A percentile compares a stretch with the other conserved stretches of the same genome.
phyloP scores from a whole-genome alignment of 2,113 vertebrate species.

The Seriola rivoliana region DNA sequence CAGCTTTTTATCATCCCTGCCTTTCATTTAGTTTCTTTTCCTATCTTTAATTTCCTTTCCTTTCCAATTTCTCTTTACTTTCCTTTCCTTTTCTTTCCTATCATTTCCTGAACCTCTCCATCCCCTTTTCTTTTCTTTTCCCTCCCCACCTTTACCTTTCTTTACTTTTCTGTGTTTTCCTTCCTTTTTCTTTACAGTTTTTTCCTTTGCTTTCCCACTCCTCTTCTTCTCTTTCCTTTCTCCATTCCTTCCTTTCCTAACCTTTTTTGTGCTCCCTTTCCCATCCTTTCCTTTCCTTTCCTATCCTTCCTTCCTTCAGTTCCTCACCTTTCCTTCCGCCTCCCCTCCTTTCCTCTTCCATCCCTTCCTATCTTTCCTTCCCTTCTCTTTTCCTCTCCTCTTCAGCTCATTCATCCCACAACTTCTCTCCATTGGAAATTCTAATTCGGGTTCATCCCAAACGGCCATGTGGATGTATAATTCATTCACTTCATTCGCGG shows the following conservation, averaged over 20 bases:
- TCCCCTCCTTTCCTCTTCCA: background rate
- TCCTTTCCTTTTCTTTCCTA: background rate
- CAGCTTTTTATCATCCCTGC: background rate
- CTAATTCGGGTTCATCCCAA: conserved; percentile 69
- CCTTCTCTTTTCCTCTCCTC: background rate
- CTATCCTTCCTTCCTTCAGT: background rate
- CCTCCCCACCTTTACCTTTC: background rate
- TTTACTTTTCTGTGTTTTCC: background rate
- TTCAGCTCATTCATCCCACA: conserved; percentile 28
- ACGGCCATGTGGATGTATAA: conserved; percentile 68
- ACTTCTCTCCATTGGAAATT: conserved; percentile 54
- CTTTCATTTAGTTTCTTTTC: background rate
- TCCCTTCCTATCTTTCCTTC: background rate
- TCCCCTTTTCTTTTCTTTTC: background rate
- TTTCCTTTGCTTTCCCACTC: background rate
- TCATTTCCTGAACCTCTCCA: background rate
- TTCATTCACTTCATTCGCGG: conserved; percentile 68
- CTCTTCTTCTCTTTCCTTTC: background rate
- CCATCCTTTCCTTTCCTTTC: background rate
- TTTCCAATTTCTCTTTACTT: no score
- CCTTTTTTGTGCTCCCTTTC: background rate
- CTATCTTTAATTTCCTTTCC: no score
- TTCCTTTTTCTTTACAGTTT: background rate
- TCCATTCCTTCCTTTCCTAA: no score
- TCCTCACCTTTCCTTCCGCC: background rate